Base-by-base conservation (phyloP, 2,888 invertebrate genomes). In the Pocota personata region DNA sequence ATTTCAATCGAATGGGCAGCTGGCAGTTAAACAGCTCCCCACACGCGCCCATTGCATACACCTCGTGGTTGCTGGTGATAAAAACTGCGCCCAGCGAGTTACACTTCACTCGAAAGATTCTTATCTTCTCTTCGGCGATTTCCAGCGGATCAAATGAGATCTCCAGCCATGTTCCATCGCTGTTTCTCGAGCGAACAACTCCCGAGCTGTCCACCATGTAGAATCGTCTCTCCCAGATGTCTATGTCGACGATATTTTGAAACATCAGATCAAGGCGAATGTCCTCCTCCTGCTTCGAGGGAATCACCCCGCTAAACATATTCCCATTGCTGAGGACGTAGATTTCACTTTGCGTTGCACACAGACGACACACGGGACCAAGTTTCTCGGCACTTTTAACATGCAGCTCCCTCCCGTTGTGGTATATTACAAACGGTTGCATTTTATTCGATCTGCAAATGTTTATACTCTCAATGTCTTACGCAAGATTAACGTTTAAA, bases 1-100 rank as follows among this genome's bases (percentile, higher is more conserved):
- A 88, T 3, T 91, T 90, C 69, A 91, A 87, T 14, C 90, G 90
- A 8, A 90, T 90, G 0, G 92, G 91, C 4, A 67, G 32, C 16
- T 91, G 89, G 1, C 89, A 88, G 3, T 93, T 94, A 76, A 92
- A 90, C 2, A 92, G 89, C 2, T 91, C 90, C 0, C 91, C 92
- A 67, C 92, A 93, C 40, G 87, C 90, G 8, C 93, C 92, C 87
- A 91, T 88, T 6, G 90, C 92, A 82, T 93, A 92, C 0, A 92
- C 87, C 27, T 92, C 90, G 0, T 89, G 89, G 1, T 88, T 88
- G 4, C 73, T 80, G 3, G 91, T 91, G 5, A 92, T 89, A 69
- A 92, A 92, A 21, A 93, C 88, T 24, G 90, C 91, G n/a, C 91
- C 91, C 72, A 91, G 89, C 1, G 90, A 88, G 2, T 92, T 92